Base-by-base conservation (phyloP, 2,888 invertebrate genomes). In the Neoaliturus tenellus region DNA sequence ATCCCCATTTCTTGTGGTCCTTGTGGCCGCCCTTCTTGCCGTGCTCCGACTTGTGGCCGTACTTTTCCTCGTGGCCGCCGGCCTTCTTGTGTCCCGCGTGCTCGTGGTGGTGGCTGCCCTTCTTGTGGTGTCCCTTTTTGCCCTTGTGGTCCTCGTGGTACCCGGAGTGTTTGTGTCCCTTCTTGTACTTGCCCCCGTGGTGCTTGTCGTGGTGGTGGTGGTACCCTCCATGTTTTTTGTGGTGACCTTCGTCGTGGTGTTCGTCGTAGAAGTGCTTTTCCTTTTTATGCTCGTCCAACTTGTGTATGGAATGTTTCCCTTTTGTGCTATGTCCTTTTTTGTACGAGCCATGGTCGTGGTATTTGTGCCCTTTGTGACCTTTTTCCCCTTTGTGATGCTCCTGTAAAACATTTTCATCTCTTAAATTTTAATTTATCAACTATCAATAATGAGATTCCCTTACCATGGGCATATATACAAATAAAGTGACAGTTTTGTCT, bases 241-340 rank as follows among this genome's bases (percentile, higher is more conserved):
- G 95, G 87, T 95, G 95, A 0, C 95, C 96, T 62, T 94, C 94
- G 88, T 96, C 96, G 87, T 96, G 96, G 88, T 96, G 95, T 90
- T 96, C 96, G 88, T 97, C 96, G 90, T 94, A 96, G 93, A 96
- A 96, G 89, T 96, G 94, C 89, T 97, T 96, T 88, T 96, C 95
- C 90, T 97, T 97, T 89, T 96, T 96, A 91, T 94, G 96, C 90
- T 97, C 97, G 90, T 97, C 96, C 85, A 95, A 91, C 89, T 97
- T 97, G 91, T 97, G 96, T 8, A 96, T 93, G 89, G 96, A 95
- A 89, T 97, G 97, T 87, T 96, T 95, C 83, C 97, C 96, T 90
- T 97, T 96, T 87, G 96, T 97, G 86, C 95, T 95, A 91, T 97
- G 96, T 0, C 97, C 97, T 89, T 97, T 97, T 86, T 95, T 95